phyloP scores from a whole-genome alignment of 2,888 invertebrate genomes.

The Tenthredo amoena region DNA sequence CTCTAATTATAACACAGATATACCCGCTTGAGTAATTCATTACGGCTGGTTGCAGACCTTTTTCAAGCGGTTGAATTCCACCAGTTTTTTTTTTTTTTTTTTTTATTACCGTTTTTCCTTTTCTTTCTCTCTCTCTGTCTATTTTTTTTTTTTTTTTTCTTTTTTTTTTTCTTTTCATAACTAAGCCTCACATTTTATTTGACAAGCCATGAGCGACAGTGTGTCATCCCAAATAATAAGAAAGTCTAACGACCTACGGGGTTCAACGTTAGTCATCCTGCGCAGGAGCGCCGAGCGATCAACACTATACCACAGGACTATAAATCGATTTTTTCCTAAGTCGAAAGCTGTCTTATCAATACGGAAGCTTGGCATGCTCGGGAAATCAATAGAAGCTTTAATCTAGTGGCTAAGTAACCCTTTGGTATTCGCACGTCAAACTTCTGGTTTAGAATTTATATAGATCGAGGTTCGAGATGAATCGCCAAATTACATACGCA shows the following conservation, averaged over 20 bases:
- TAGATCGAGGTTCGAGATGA: not conserved
- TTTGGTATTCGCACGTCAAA: not conserved
- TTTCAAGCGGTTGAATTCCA: not conserved
- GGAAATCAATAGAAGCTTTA: slow-evolving; percentile 1
- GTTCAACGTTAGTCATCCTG: not conserved
- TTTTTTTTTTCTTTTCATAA: not conserved
- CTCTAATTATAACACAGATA: slow-evolving; percentile 16
- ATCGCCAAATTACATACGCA: not conserved
- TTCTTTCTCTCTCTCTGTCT: not conserved
- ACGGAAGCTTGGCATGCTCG: not conserved
- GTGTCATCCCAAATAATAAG: slow-evolving; percentile 32
- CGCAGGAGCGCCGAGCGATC: not conserved
- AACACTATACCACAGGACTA: not conserved
- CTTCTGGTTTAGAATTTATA: not conserved
- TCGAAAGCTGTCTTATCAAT: slow-evolving; percentile 23
- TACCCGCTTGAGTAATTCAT: slow-evolving; percentile 12
- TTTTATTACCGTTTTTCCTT: not conserved
- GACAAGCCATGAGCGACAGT: not conserved
- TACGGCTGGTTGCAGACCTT: not conserved
- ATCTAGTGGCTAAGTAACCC: not conserved
- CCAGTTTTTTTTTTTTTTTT: not conserved
- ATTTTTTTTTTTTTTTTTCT: not conserved
- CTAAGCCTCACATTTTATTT: not conserved
- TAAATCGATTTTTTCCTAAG: not conserved
- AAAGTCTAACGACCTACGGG: slow-evolving; percentile 8